Conservation (phyloP, 30 jellyfish, hydroid and myxozoan species). For the Rhopilema esculentum region DNA sequence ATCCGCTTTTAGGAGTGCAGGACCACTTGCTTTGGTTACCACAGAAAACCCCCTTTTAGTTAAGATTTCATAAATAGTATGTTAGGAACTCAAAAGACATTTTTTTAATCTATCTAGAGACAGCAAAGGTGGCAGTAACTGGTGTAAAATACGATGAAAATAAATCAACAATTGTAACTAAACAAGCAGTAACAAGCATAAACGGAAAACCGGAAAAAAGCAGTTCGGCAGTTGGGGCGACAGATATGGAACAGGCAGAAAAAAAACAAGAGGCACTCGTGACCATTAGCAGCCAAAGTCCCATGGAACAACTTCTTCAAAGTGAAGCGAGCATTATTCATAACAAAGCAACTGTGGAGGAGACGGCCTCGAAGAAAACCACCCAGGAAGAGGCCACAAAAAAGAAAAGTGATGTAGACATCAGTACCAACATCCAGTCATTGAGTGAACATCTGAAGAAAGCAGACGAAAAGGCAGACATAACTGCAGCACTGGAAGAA, state of each 20-base stretch:
- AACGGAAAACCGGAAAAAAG: conserved; percentile 58
- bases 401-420: conserved; percentile 39
- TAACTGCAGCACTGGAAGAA: conserved; percentile 88
- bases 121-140: conserved; percentile 44
- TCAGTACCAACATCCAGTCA: conserved; percentile 77
- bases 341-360: conserved; percentile 67
- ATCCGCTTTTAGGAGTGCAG: too few relatives aligned
- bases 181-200: conserved; percentile 77
- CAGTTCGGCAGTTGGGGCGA: conserved; percentile 30
- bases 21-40: too few relatives aligned
- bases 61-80: too few relatives aligned
- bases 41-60: too few relatives aligned
- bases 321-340: conserved; percentile 69
- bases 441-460: conserved; percentile 85
- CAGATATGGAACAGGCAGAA: conserved; percentile 4
- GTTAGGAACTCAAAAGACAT: too few relatives aligned
- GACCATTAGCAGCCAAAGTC: conserved; percentile 81
- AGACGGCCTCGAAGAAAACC: conserved; percentile 45
- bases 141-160: conserved; percentile 70
- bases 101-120: too few relatives aligned
- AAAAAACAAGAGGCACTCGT: conserved; percentile 74
- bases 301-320: conserved; percentile 86
- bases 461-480: conserved; percentile 80
- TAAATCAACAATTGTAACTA: conserved; percentile 84
- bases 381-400: conserved; percentile 43